phyloP scores from a whole-genome alignment of 64 coral and sea anemone genomes.

The Porites australiensis region DNA sequence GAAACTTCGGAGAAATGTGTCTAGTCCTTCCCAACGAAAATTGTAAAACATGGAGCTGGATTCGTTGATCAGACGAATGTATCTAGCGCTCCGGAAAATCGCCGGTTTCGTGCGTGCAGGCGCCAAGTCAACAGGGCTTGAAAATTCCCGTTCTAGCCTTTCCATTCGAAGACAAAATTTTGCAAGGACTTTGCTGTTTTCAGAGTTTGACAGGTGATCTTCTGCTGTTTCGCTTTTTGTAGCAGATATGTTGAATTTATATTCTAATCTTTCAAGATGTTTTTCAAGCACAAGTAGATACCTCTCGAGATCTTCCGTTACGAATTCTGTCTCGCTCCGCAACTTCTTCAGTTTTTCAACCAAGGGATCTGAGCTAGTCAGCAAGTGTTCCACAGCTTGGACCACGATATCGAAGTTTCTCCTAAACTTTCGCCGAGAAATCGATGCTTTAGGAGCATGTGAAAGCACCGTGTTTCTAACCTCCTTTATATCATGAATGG shows the following conservation, averaged over 20 bases:
- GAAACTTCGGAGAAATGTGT: slow-evolving; percentile 25
- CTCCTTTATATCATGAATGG: slow-evolving; percentile 37
- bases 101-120: slow-evolving; percentile 8
- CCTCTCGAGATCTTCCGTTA: slow-evolving; percentile 21
- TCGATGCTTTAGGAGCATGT: slow-evolving; percentile 19
- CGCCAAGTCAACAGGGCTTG: background rate
- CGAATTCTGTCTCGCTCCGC: slow-evolving; percentile 56
- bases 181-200: slow-evolving; percentile 50
- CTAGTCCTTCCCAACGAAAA: slow-evolving; percentile 39
- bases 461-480: slow-evolving; percentile 43
- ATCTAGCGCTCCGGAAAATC: slow-evolving; percentile 14
- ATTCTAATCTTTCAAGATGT: slow-evolving; percentile 61
- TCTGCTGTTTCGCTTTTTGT: background rate
- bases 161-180: slow-evolving; percentile 28
- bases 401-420: slow-evolving; percentile 21
- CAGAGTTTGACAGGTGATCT: background rate
- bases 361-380: slow-evolving; percentile 38
- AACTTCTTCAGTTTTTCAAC: slow-evolving; percentile 37
- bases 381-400: slow-evolving; percentile 36
- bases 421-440: slow-evolving; percentile 25
- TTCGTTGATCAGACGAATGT: slow-evolving; percentile 49
- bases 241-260: slow-evolving; percentile 17
- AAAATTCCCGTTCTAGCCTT: slow-evolving; percentile 24
- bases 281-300: slow-evolving; percentile 52
- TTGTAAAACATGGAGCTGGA: slow-evolving; percentile 11